These are phyloP conservation scores for Caenorhabditis japonica DNA, from an alignment of 2,888 invertebrate species.

Conservation along the genomic window DNA sequence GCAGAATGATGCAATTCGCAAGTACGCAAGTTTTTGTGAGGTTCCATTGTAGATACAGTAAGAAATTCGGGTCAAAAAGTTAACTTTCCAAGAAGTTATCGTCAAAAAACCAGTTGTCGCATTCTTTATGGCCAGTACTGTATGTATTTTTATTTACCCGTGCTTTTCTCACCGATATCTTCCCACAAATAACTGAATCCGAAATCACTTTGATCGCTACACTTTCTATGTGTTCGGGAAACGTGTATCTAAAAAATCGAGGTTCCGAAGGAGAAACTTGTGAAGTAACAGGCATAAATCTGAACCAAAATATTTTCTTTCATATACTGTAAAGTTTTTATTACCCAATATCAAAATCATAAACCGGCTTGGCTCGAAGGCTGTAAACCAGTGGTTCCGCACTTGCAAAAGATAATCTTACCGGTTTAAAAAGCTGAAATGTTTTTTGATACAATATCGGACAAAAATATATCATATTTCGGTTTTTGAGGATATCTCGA, in stretches of 20 bases:
- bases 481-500: too few species aligned
- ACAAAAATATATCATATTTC: too few species aligned
- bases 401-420: slow-evolving; percentile 20
- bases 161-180: slow-evolving; percentile 3
- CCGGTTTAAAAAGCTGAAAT: slow-evolving; percentile 17
- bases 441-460: too few species aligned
- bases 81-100: too few species aligned
- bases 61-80: too few species aligned
- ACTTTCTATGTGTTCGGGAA: slow-evolving; percentile 3
- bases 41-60: too few species aligned
- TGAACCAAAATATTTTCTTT: not conserved
- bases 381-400: not conserved
- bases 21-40: too few species aligned
- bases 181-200: slow-evolving; percentile 3
- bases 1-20: too few species aligned
- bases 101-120: too few species aligned
- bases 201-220: slow-evolving; percentile 8
- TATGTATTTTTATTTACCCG: too few species aligned
- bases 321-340: not conserved
- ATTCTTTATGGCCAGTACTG: too few species aligned
- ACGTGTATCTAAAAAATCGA: slow-evolving; percentile 12
- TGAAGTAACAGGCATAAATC: not conserved
- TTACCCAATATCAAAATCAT: slow-evolving; percentile 15
- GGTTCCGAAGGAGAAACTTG: slow-evolving; percentile 12
- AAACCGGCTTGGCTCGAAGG: slow-evolving; percentile 1